These are phyloP conservation scores for Fregetta grallaria DNA, from an alignment of 2,113 vertebrate species.

Conservation along the genomic window DNA sequence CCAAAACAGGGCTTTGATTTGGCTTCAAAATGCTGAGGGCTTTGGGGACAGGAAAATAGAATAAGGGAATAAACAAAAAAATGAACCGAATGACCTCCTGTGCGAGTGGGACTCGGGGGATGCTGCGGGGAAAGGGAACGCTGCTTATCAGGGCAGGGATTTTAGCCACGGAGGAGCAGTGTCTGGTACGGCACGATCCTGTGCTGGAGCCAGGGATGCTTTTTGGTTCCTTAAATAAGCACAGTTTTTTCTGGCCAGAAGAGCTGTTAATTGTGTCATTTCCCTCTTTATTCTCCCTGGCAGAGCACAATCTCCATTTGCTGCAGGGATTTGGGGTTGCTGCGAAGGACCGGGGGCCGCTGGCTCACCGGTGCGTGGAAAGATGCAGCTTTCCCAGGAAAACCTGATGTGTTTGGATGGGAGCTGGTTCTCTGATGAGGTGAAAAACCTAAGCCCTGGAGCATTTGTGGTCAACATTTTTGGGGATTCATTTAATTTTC, in stretches of 20 bases:
- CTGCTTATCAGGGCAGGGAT: neutral
- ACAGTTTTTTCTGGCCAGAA: neutral
- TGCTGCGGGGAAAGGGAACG: no score
- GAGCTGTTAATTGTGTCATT: neutral
- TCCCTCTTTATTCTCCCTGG: neutral
- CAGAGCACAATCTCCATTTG: neutral
- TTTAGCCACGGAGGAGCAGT: neutral
- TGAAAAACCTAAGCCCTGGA: neutral
- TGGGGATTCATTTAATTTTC: neutral
- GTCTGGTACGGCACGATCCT: fast-evolving
- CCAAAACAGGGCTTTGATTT: neutral
- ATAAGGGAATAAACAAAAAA: neutral
- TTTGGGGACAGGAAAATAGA: neutral
- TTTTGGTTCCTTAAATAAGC: neutral
- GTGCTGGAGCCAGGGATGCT: neutral
- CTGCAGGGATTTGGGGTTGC: neutral
- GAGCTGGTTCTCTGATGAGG: neutral
- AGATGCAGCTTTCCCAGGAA: neutral
- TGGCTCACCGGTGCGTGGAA: fast-evolving
- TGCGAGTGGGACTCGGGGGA: fast-evolving
- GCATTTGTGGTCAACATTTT: neutral
- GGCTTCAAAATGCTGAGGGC: neutral
- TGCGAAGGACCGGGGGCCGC: fast-evolving
- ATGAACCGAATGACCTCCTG: neutral
- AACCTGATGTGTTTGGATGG: neutral